Conservation (phyloP, 2,797 vertebrate species). For the Momotus momota region DNA sequence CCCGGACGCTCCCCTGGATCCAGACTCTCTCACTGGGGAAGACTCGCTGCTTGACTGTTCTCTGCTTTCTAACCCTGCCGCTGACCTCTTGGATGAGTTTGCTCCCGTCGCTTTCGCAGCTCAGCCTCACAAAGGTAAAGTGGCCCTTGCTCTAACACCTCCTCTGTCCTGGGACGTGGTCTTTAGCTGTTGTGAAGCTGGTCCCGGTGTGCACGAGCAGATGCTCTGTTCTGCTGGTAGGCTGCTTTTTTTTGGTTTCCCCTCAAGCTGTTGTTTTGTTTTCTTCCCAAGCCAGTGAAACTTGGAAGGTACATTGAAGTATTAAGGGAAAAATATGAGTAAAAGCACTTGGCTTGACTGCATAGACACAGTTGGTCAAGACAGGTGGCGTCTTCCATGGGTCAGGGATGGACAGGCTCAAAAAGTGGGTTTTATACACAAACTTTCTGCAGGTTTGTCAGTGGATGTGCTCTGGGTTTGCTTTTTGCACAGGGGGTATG, state of each 20-base stretch:
- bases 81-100: constrained; percentile 90
- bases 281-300: not conserved
- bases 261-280: not conserved
- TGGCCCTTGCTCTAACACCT: not conserved
- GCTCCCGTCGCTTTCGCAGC: constrained; percentile 86
- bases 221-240: not conserved
- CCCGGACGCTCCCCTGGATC: constrained; percentile 52
- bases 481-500: not conserved
- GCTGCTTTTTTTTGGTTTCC: not conserved
- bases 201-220: not conserved
- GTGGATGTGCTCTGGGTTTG: not conserved
- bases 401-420: not conserved
- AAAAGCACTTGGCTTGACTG: not conserved
- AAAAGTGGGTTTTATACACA: not conserved
- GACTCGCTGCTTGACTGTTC: constrained; percentile 92
- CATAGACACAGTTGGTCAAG: not conserved
- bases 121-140: constrained; percentile 91
- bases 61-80: constrained; percentile 90
- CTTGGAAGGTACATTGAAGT: not conserved
- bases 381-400: rapidly evolving
- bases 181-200: rapidly evolving
- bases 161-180: rapidly evolving
- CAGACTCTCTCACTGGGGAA: constrained; percentile 92
- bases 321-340: not conserved
- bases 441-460: not conserved